phyloP scores from a whole-genome alignment of 2,797 vertebrate genomes.

The Lagocephalus sceleratus region DNA sequence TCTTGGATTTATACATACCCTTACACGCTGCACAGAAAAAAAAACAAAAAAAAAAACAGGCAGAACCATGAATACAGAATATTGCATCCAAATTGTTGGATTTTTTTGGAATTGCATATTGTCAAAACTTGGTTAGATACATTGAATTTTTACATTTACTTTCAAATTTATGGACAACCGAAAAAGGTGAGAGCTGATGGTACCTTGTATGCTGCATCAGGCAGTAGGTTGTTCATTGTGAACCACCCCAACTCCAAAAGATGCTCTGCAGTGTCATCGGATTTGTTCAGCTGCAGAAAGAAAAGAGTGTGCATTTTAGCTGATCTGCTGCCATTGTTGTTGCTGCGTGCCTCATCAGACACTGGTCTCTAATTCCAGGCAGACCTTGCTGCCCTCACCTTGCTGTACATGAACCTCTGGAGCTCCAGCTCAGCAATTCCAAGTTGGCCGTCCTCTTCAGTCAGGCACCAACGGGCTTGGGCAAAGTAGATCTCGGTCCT shows the following conservation, averaged over 20 bases:
- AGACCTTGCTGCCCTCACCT: constrained; percentile 71
- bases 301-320: constrained; percentile 6
- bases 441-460: constrained; percentile 96
- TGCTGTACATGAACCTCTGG: constrained; percentile 97
- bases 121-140: too few relatives aligned
- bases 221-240: constrained; percentile 97
- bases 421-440: constrained; percentile 97
- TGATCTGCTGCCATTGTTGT: neutral
- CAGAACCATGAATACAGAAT: constrained; percentile 33
- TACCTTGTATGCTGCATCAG: constrained; percentile 95
- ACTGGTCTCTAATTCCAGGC: neutral
- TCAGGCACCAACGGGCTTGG: constrained; percentile 96
- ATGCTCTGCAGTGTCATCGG: constrained; percentile 97
- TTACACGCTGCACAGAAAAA: constrained; percentile 77
- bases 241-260: constrained; percentile 97
- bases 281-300: constrained; percentile 88
- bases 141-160: too few relatives aligned
- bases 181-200: neutral
- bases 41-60: constrained; percentile 73
- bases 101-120: neutral
- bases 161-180: too few relatives aligned
- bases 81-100: neutral
- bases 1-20: constrained; percentile 67
- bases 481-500: constrained; percentile 97
- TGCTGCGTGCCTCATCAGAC: neutral